Evolutionary conservation across 2,113 vertebrate genomes (phyloP).

Genomic region (Hypocryptadius cinnamomeus): DNA sequence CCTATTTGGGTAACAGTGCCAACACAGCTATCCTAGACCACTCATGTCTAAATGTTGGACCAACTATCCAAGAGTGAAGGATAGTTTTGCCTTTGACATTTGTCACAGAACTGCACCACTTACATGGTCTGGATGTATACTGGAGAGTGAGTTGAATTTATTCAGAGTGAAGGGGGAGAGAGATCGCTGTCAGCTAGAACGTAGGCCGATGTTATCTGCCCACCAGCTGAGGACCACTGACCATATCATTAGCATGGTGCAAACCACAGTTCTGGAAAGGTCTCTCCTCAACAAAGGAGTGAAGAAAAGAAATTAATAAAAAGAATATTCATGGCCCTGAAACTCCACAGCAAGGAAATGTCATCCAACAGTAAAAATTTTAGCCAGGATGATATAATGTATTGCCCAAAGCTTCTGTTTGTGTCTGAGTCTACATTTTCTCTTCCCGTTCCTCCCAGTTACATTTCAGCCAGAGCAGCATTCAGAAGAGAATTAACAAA

Average conservation of each 20-base stretch:
- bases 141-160: background rate
- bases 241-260: background rate
- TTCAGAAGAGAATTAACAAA: background rate
- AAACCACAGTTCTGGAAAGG: background rate
- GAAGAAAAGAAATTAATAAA: background rate
- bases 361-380: background rate
- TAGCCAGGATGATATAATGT: background rate
- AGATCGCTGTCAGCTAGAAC: background rate
- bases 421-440: background rate
- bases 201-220: background rate
- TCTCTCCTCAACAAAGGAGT: background rate
- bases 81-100: background rate
- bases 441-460: background rate
- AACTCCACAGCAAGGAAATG: background rate
- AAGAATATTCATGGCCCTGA: background rate
- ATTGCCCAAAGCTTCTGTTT: background rate
- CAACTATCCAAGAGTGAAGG: background rate
- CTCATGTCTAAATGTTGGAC: background rate
- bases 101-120: background rate
- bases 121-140: background rate
- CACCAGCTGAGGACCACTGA: background rate
- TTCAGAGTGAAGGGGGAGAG: background rate
- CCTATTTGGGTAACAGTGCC: background rate
- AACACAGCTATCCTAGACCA: background rate
- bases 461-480: background rate